Percentiles rank a stretch among this genome's conserved stretches.
Evolutionary conservation across 2,888 invertebrate genomes (phyloP).

Genomic region (Lepidocyrtinus sp.): DNA sequence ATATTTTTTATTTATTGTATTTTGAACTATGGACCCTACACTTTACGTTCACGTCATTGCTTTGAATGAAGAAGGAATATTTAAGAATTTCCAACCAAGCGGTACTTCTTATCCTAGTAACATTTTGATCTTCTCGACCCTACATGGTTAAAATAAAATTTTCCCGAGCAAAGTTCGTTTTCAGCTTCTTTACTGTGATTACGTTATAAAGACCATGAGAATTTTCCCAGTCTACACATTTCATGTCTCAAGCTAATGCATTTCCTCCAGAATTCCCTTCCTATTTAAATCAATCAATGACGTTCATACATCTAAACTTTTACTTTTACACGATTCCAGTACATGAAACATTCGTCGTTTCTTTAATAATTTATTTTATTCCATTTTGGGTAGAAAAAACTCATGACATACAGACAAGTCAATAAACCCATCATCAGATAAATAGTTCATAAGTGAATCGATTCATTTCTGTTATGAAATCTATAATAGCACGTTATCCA

Average conservation of each 20-base stretch:
- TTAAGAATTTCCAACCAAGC: background rate
- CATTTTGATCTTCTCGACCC: constrained; percentile 16
- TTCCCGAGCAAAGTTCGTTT: constrained; percentile 39
- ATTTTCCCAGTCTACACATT: constrained; percentile 1
- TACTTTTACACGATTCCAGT: background rate
- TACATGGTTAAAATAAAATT: constrained; percentile 18
- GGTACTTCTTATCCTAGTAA: background rate
- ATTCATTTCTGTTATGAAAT: too few species aligned
- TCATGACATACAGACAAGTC: background rate
- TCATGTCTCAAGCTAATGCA: constrained; percentile 20
- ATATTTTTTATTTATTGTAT: background rate
- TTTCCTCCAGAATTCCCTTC: constrained; percentile 36
- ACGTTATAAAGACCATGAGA: background rate
- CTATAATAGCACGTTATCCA: too few species aligned
- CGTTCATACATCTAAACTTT: too few species aligned
- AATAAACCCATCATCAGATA: background rate
- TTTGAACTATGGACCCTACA: constrained; percentile 39
- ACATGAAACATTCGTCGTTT: too few species aligned
- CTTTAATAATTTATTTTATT: background rate
- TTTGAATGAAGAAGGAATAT: constrained; percentile 29
- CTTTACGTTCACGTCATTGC: background rate
- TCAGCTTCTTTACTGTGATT: background rate
- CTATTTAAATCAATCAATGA: too few species aligned
- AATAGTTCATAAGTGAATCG: background rate
- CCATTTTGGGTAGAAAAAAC: constrained; percentile 7